Conservation (phyloP, 2,888 invertebrate species). For the Rhagophthalmus giganteus region DNA sequence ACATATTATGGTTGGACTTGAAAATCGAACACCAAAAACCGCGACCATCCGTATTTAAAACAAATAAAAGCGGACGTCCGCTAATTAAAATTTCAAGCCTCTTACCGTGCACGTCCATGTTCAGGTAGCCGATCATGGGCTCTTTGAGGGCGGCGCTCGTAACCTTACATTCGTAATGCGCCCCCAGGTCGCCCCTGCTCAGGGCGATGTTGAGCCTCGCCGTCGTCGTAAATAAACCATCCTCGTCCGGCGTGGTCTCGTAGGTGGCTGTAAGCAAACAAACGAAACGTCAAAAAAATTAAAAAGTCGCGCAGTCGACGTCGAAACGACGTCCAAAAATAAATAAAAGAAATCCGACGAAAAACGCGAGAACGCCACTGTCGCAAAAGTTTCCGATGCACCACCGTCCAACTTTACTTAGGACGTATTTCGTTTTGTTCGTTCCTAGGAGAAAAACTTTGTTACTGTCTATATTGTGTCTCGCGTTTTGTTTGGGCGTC, state of each 20-base stretch:
- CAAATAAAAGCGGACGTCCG: conserved; percentile 1
- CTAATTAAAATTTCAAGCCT: too few relatives aligned
- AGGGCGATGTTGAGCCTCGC: conserved; percentile 67
- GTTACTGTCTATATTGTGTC: conserved; percentile 25
- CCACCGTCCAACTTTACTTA: too few relatives aligned
- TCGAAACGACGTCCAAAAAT: too few relatives aligned
- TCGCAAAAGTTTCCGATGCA: conserved; percentile 25
- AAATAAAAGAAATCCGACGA: conserved; percentile 4
- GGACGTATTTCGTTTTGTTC: conserved; percentile 14
- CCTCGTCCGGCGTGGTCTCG: conserved; percentile 47
- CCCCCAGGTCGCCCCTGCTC: conserved; percentile 71
- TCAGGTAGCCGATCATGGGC: conserved; percentile 63
- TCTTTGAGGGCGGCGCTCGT: conserved; percentile 69
- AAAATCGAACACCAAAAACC: too few relatives aligned
- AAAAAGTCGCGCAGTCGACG: background rate
- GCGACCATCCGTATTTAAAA: too few relatives aligned
- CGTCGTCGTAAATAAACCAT: conserved; percentile 66
- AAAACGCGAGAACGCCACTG: conserved; percentile 12
- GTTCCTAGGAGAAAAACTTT: conserved; percentile 22
- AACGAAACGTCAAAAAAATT: background rate
- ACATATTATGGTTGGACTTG: too few relatives aligned
- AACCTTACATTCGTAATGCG: conserved; percentile 72
- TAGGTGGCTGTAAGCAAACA: conserved; percentile 57
- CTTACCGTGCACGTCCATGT: conserved; percentile 76
- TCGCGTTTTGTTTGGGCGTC: conserved; percentile 24